Evolutionary conservation across 2,888 invertebrate species (phyloP).

Genomic region (Pilophorus perplexus): DNA sequence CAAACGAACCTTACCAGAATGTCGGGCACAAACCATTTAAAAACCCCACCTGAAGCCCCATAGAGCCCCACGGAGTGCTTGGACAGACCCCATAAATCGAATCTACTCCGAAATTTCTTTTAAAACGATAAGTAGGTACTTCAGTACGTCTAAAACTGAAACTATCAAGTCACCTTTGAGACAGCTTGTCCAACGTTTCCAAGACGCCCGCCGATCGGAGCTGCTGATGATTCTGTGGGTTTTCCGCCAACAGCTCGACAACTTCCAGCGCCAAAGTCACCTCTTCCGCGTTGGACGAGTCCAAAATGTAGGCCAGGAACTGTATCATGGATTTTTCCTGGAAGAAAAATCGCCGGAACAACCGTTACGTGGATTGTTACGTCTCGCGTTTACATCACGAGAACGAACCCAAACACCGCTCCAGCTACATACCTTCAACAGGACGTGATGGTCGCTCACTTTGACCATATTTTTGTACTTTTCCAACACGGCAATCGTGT

Average conservation of each 20-base stretch:
- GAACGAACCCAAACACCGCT: no score
- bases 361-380: no score
- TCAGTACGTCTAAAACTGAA: no score
- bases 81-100: not conserved
- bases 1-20: no score
- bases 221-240: conserved; percentile 32
- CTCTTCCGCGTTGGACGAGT: conserved; percentile 24
- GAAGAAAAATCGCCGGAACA: no score
- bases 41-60: not conserved
- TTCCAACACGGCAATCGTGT: conserved; percentile 22
- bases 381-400: no score
- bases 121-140: not conserved
- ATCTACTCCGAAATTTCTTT: not conserved
- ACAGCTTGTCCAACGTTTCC: conserved; percentile 9
- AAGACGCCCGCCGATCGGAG: not conserved
- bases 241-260: conserved; percentile 18
- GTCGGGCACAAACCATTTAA: no score
- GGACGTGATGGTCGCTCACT: conserved; percentile 27
- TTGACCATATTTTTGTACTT: conserved; percentile 30
- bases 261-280: conserved; percentile 25
- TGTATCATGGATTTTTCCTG: conserved; percentile 32
- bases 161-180: conserved; percentile 1
- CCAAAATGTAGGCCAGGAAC: conserved; percentile 30
- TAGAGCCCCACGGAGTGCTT: not conserved
- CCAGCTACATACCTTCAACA: conserved; percentile 17